phyloP scores from a whole-genome alignment of 2,113 vertebrate genomes.

The Amphiprion ocellaris region DNA sequence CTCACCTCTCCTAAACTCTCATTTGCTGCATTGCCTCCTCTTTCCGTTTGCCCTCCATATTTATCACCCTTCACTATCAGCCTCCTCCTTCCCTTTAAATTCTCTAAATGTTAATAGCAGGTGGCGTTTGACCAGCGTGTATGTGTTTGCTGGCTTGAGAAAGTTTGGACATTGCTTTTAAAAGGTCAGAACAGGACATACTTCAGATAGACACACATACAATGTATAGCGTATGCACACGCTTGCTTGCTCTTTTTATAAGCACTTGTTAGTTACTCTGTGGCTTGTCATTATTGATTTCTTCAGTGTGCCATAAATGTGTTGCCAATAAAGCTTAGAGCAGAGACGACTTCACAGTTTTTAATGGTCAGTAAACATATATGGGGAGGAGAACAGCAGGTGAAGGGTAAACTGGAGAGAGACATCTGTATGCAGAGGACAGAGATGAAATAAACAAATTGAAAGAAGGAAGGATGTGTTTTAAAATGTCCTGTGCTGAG shows the following conservation, averaged over 20 bases:
- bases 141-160: slow-evolving; percentile 3
- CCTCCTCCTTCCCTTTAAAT: slow-evolving; percentile 3
- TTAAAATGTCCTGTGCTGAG: background rate
- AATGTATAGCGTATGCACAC: too few relatives aligned
- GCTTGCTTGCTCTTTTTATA: background rate
- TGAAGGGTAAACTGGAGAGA: slow-evolving; percentile 10
- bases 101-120: background rate
- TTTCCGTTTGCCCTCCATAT: slow-evolving; percentile 25
- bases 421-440: background rate
- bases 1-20: slow-evolving; percentile 43
- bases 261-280: slow-evolving; percentile 12
- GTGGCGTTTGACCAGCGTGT: background rate
- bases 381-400: background rate
- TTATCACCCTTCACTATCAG: slow-evolving; percentile 17
- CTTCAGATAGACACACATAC: slow-evolving; percentile 12
- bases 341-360: slow-evolving; percentile 11
- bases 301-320: slow-evolving; percentile 11
- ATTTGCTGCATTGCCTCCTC: slow-evolving; percentile 3
- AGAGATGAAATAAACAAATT: background rate
- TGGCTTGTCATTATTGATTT: slow-evolving; percentile 35
- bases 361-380: slow-evolving; percentile 30
- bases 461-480: background rate
- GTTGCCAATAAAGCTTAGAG: slow-evolving; percentile 23
- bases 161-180: background rate
- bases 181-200: slow-evolving; percentile 11